Evolutionary conservation across 2,113 vertebrate species (phyloP), one percentile per base, ranked within the genome.

Genomic region (Eptesicus fuscus): DNA sequence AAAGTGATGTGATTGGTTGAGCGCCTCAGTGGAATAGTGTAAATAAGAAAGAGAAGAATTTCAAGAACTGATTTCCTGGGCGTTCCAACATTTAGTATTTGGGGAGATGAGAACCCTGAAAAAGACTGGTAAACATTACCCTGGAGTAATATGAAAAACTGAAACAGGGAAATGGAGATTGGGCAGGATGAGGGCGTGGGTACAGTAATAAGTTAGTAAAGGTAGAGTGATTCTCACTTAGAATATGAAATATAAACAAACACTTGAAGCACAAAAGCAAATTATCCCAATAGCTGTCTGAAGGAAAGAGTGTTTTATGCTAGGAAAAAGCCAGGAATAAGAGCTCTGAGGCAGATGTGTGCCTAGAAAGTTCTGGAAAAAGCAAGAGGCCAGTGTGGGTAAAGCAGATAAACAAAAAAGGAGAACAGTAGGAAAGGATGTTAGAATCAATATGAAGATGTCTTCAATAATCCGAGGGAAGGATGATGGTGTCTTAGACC

Each of bases 71-170:
- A 42, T 65, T 87, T 42, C 42, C 56, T 44, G 23, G 40, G 14
- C 0, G 11, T 42, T 20, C 28, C 7, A 61, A 56, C 20, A 69
- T 44, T 80, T 18, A 32, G 1, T 9, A 47, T 67, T 7, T 30
- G 30, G n/a, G 74, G 10, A 74, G 47, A 28, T 1, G 5, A 77
- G 44, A 51, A 44, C 18, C 18, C 16, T 49, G 25, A 49, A 23
- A 9, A 30, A 71, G 18, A 14, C 7, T 56, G 10, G 10, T 14
- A 22, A 37, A 35, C 37, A 25, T 28, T 63, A 77, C 0, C 0
- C 16, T 3, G 30, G 12, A 49, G 0, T 28, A 40, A 53, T 8
- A 25, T 8, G 22, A 61, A 87, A 35, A 40, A 42, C 1, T n/a
- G 2, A 1, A 67, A 35, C 2, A 30, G 35, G 18, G 12, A 63